Conservation (phyloP, 2,888 invertebrate species). For the Thecocarcelia acutangulata region DNA sequence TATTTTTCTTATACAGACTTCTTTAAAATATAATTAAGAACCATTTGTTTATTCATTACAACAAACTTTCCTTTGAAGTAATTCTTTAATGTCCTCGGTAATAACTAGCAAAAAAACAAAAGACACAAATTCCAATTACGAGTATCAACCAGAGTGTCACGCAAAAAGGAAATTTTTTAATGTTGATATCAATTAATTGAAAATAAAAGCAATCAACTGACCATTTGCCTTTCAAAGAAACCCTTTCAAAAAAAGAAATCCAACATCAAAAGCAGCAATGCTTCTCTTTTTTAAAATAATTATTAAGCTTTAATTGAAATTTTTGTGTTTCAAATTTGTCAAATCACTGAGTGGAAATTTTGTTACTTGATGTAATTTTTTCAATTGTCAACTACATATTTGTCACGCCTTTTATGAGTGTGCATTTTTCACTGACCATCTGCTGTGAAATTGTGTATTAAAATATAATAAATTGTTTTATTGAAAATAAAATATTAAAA, state of each 20-base stretch:
- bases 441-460: constrained; percentile 45
- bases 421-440: constrained; percentile 60
- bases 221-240: constrained; percentile 43
- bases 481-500: constrained; percentile 32
- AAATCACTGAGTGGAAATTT: constrained; percentile 62
- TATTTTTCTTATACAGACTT: no score
- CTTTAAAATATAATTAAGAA: no score
- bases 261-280: constrained; percentile 30
- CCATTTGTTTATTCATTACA: background rate
- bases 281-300: constrained; percentile 24
- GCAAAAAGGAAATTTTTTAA: constrained; percentile 10
- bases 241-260: constrained; percentile 7
- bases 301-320: constrained; percentile 57
- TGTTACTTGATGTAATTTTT: constrained; percentile 40
- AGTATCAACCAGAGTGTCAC: constrained; percentile 13
- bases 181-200: constrained; percentile 8
- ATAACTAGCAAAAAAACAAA: background rate
- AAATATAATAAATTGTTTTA: constrained; percentile 54
- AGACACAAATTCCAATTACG: constrained; percentile 27
- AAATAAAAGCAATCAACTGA: constrained; percentile 36
- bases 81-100: background rate
- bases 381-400: constrained; percentile 50
- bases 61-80: constrained; percentile 48
- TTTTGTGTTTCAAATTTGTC: constrained; percentile 47
- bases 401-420: constrained; percentile 48